phyloP scores from a whole-genome alignment of 2,113 vertebrate species.

The Chinchilla lanigera region DNA sequence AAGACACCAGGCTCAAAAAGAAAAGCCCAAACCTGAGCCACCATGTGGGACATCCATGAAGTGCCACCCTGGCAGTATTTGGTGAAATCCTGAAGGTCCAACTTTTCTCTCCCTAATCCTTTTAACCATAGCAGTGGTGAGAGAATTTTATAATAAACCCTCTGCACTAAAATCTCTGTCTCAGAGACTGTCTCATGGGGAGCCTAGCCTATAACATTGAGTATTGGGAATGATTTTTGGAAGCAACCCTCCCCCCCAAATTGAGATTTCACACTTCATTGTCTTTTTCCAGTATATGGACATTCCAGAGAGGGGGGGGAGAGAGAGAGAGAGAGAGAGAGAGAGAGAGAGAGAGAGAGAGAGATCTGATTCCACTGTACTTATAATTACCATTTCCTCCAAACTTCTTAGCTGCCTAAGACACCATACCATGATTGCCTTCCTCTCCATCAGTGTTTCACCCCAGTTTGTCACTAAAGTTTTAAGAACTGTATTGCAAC shows the following conservation, averaged over 20 bases:
- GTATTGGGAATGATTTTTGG: background rate
- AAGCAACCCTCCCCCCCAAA: background rate
- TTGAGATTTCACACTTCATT: background rate
- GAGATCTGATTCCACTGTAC: background rate
- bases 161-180: background rate
- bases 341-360: background rate
- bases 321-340: background rate
- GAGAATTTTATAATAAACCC: background rate
- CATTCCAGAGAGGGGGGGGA: too few species aligned
- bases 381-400: background rate
- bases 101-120: background rate
- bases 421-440: background rate
- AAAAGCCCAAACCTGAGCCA: background rate
- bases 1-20: background rate
- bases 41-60: background rate
- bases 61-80: background rate
- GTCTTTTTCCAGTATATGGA: too few species aligned
- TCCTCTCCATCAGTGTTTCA: background rate
- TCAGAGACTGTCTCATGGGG: background rate
- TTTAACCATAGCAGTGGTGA: background rate
- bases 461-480: background rate
- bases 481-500: background rate
- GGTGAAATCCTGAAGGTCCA: background rate
- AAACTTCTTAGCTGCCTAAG: background rate
- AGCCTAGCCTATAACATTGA: background rate